Base-by-base conservation (phyloP, 2,113 vertebrate genomes). In the Boleophthalmus pectinirostris region DNA sequence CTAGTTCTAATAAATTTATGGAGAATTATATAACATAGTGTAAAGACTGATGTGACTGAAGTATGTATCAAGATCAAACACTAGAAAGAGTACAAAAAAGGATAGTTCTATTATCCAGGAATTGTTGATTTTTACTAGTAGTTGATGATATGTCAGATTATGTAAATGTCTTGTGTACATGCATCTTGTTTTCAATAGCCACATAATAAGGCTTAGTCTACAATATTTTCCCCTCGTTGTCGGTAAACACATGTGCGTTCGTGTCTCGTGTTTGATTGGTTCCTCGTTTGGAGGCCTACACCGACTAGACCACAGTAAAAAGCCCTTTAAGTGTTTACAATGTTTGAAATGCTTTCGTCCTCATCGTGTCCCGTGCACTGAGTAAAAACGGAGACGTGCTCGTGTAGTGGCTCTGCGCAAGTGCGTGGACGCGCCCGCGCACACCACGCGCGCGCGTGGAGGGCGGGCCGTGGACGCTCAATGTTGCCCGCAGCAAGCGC, bases 401-500 rank as follows among this genome's bases (percentile, higher is more conserved):
- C 20, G 33, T 38, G 61, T 43, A 33, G 61, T 12, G 61, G 61
- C 61, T 64, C 61, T 64, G 61, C 61, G 61, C 61, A 64, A 63
- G 68, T 53, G 73, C 35, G 70, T 29, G 64, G 25, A 54, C 21
- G 70, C 8, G 74, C 51, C 63, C 60, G 65, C 61, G 49, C 70
- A 61, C 45, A 16, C 21, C 29, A 82, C 87, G 87, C 67, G 88
- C 87, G 83, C 86, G 75, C 85, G 90, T 53, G 49, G 81, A 87
- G 84, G 88, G 88, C 85, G 90, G 78, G 78, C 84, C 88, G 75
- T 15, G 82, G 12, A 76, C 68, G 78, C 79, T 86, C 68, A 63
- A 53, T 82, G 74, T 73, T 38, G 75, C 84, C 84, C 68, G 84
- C 85, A 85, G 74, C 81, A 81, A 79, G 83, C 73, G 69, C 74